Base-by-base conservation (phyloP, 1,140 invertebrate species). In the Aphelinus certus region DNA sequence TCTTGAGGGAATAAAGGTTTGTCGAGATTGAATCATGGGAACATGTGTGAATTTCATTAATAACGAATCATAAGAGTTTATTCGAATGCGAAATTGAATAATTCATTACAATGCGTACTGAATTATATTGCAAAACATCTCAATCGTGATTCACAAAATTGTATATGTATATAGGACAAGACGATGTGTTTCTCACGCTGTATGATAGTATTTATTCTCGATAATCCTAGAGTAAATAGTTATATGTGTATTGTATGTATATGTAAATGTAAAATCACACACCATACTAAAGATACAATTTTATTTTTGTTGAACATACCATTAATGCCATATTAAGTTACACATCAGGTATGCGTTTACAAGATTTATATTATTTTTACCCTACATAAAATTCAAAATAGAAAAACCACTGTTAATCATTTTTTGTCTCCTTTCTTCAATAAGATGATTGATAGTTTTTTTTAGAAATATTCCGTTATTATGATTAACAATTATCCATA, bases 261-360 rank as follows among this genome's bases (percentile, higher is more conserved):
- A 73, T 79, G 68, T 78, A 79, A 81, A 77, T 73, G 56, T 79
- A 82, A 26, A 58, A 53, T 79, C 77, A 78, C 58, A 71, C 62
- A 47, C 75, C 71, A 73, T 77, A 80, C 77, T 79, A 74, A 78
- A 81, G 79, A 81, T 78, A 81, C 81, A 82, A 80, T 82, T 83
- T 79, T 79, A 82, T 80, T 79, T 78, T 79, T 80, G 45, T 74
- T 26, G 78, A 80, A 71, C 63, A 79, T 73, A 75, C 72, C 78
- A 76, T 71, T 77, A 60, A 81, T 79, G 81, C 78, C 80, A 73
- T 78, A 77, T 74, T 77, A 78, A 72, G 78, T 76, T 75, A 79
- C 79, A 83, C 81, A 77, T 62, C 78, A 79, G 77, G 79, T 75
- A 78, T 65, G 71, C 71, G 77, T 73, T 78, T 74, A 66, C 65